Evolutionary conservation across 2,888 invertebrate species (phyloP), one percentile per base, ranked within the genome.

Genomic region (Lithophane leautieri): DNA sequence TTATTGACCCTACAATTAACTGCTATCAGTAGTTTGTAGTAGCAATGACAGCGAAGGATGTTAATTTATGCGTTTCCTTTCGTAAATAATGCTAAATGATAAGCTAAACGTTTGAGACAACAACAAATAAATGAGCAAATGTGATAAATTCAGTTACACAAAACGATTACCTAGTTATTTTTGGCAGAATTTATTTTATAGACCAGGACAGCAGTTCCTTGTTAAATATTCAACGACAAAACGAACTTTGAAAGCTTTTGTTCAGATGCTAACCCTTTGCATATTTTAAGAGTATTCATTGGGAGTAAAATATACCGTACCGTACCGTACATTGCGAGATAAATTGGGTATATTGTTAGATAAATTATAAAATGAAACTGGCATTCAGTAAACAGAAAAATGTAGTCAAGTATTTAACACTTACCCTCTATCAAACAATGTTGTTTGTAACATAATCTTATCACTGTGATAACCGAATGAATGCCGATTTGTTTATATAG

Each of bases 21-120:
- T 67, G 56, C 68, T 83, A 86, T 84, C 72, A 77, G 70, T 44
- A 44, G 34, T 61, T 16, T n/a, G 54, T 44, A 73, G 54, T 68
- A 58, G 52, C 50, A 68, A 12, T 73, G 66, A 70, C 63, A 70
- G 72, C 71, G 61, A 72, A 82, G 76, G 81, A 77, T 79, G 81
- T 74, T 71, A 71, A 72, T 70, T 82, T 70, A 70, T 69, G 61
- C 65, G 78, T 79, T 86, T 88, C 81, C 86, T 83, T 78, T 84
- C 70, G 71, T 76, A 58, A 71, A 77, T 76, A 42, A 52, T 50
- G 14, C 22, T 72, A 44, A 66, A 34, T 56, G 79, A 85, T 85
- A 85, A 80, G 71, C 61, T 40, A 58, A 52, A 76, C 70, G 69
- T 86, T 85, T 71, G 74, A 34, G 3, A 66, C 61, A 74, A 80